Conservation (phyloP, 2,797 vertebrate genomes). For the Halcyon smyrnensis region DNA sequence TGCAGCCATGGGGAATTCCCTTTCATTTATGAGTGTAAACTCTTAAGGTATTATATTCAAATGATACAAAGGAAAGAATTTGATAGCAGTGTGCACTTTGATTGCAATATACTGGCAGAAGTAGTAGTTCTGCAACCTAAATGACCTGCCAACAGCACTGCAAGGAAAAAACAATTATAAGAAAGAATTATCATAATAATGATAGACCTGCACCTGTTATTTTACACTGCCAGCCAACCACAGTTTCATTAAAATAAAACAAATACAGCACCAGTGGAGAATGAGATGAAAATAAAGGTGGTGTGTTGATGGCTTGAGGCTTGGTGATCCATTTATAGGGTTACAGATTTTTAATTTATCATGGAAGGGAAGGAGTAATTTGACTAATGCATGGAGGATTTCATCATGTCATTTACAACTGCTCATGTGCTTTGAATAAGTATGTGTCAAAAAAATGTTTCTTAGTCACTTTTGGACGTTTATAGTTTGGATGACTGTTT, state of each 20-base stretch:
- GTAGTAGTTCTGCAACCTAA: background rate
- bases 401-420: background rate
- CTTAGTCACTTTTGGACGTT: background rate
- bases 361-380: background rate
- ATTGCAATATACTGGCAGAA: conserved; percentile 8
- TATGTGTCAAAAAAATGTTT: background rate
- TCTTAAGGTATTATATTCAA: background rate
- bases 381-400: background rate
- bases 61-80: background rate
- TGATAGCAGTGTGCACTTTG: background rate
- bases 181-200: background rate
- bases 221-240: background rate
- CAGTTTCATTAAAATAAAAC: background rate
- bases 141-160: background rate
- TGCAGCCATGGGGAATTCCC: background rate
- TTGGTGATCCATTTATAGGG: background rate
- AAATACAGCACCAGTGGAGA: background rate
- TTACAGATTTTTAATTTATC: background rate
- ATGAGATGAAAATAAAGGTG: background rate
- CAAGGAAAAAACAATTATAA: conserved; percentile 11
- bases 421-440: background rate
- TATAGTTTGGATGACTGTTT: background rate
- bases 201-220: background rate
- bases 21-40: background rate
- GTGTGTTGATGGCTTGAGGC: background rate